These are phyloP conservation scores for Bungarus multicinctus DNA, from an alignment of 2,113 vertebrate genomes.

Conservation along the genomic window DNA sequence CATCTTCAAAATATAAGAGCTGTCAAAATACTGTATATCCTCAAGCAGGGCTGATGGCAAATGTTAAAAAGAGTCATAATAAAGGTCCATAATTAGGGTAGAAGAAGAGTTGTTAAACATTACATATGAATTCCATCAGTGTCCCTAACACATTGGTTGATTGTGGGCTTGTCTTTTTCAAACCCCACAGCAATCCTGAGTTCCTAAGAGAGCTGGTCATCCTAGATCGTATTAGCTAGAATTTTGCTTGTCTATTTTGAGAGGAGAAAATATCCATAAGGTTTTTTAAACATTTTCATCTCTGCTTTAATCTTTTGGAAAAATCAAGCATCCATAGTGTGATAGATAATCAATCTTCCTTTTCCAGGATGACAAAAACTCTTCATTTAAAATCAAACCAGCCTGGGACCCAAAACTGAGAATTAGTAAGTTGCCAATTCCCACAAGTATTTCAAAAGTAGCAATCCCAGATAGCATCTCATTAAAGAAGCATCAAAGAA, in stretches of 20 bases:
- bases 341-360: neutral
- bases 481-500: neutral
- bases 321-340: neutral
- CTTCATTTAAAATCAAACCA: neutral
- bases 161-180: neutral
- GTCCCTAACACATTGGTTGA: neutral
- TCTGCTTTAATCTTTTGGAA: neutral
- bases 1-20: neutral
- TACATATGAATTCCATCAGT: neutral
- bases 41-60: neutral
- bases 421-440: neutral
- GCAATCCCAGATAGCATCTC: neutral
- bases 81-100: neutral
- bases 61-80: neutral
- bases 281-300: neutral
- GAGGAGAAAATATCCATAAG: neutral
- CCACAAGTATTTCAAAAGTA: neutral
- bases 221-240: neutral
- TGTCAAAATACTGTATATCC: neutral
- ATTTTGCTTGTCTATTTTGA: neutral
- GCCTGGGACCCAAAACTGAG: neutral
- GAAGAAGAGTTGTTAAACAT: neutral
- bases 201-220: neutral
- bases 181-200: neutral
- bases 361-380: neutral